Evolutionary conservation across 2,888 invertebrate genomes (phyloP), one percentile per base, ranked within the genome.

Genomic region (Seladonia tumulorum): DNA sequence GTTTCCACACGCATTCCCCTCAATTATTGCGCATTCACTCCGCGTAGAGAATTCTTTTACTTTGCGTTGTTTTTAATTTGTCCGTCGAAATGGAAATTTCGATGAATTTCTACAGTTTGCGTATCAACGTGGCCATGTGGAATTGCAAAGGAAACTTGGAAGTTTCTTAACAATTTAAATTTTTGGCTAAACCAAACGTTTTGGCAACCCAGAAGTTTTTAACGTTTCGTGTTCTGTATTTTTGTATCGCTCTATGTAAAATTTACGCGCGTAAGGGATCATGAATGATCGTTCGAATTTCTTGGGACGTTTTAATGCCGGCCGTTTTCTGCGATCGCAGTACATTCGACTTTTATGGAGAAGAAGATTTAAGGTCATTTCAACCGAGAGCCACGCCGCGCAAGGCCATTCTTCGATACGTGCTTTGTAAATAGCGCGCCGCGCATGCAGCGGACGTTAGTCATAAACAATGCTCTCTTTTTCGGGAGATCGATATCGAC

Each of bases 261-360:
- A 74, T 77, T 74, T 76, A 74, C 76, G 47, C 47, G 75, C 47
- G 66, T n/a, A 70, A 22, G n/a, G 42, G 49, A 39, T 74, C 83
- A 63, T 74, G 77, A 80, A 71, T 70, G 74, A 53, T 60, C 78
- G 63, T 70, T 81, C 82, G 82, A 89, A 88, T 90, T 88, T 87
- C 81, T 84, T 83, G 86, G 53, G 81, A 88, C 85, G 83, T 86
- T 91, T 92, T 89, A 89, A 90, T 85, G 83, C 82, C 82, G 76
- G 83, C 53, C 83, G 88, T 83, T 86, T 81, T 85, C 85, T 78
- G 77, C 73, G 84, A 88, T 83, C 87, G 89, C 90, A 88, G 91
- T 92, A 93, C 92, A 88, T 91, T 90, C 91, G 91, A 92, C 92
- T 93, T 94, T 93, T 93, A 93, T 93, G 89, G 91, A 92, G 92